Percentiles rank a stretch among this genome's conserved stretches.
phyloP scores from a whole-genome alignment of 1,140 invertebrate genomes.

The Zeugodacus cucurbitae region DNA sequence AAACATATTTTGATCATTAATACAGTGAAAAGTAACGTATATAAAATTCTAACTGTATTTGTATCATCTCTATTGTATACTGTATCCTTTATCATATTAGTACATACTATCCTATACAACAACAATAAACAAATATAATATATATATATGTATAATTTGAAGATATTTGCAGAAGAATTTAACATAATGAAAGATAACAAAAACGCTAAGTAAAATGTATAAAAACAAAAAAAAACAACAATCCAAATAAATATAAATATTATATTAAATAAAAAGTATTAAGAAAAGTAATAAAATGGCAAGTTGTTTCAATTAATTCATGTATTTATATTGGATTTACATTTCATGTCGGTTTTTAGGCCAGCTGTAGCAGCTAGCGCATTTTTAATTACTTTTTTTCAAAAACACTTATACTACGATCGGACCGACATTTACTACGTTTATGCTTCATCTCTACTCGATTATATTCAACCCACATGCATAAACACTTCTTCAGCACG shows the following conservation, averaged over 20 bases:
- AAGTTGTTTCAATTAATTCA: too few relatives aligned
- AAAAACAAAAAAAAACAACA: constrained; percentile 26
- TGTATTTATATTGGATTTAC: too few relatives aligned
- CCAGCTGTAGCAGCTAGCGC: too few relatives aligned
- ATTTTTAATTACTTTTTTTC: too few relatives aligned
- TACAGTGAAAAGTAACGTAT: background rate
- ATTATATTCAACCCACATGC: too few relatives aligned
- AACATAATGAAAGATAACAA: constrained; percentile 41
- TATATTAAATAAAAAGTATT: constrained; percentile 42
- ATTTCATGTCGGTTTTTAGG: too few relatives aligned
- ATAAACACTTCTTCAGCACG: too few relatives aligned
- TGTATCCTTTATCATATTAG: constrained; percentile 18
- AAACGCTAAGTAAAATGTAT: constrained; percentile 35
- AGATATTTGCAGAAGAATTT: constrained; percentile 48
- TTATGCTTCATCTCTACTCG: too few relatives aligned
- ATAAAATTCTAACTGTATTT: background rate
- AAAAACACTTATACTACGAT: too few relatives aligned
- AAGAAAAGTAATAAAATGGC: constrained; percentile 15
- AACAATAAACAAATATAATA: constrained; percentile 12
- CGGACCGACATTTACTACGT: too few relatives aligned
- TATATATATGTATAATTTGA: constrained; percentile 24
- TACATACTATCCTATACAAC: constrained; percentile 37
- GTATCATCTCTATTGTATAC: constrained; percentile 37
- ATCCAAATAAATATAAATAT: constrained; percentile 40
- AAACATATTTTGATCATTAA: constrained; percentile 22